Base-by-base conservation (phyloP, 2,888 invertebrate genomes). In the Cerceris ruficornis region DNA sequence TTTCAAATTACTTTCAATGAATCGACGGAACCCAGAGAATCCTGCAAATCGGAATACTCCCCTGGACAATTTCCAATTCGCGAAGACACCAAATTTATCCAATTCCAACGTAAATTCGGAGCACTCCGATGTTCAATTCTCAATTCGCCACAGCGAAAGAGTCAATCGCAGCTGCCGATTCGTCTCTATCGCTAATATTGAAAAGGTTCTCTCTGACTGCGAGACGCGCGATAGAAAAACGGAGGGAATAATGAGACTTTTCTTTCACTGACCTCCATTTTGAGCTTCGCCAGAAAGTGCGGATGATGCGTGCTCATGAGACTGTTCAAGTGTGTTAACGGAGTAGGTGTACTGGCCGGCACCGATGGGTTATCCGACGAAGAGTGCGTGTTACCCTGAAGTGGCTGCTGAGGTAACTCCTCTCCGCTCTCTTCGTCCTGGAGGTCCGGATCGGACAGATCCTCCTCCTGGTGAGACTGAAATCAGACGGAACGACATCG, bases 401-500 rank as follows among this genome's bases (percentile, higher is more conserved):
- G 83, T 43, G 92, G 91, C 43, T 91, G 91, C 78, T 91, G 90
- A 2, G 90, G 90, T 67, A 92, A 85, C 70, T 92, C 93, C 58
- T 93, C 93, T 78, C 93, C 94, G 80, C 92, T 93, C 76, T 92
- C 93, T 78, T 94, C 94, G 78, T 94, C 94, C 80, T 93, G 93
- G 8, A 93, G 92, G 77, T 94, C 94, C 1, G 93, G 93, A 81
- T 94, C 94, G 74, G 94, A 94, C 81, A 94, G 90, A 70, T 92
- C 92, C 75, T 94, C 94, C 74, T 94, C 94, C 83, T 94, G 94
- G 82, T 94, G 94, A 42, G 94, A 94, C 94, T 94, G 93, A 41
- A 93, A 93, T 58, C 82, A 88, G 71, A 80, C 75, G 50, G 74
- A 78, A 54, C 64, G 49, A 54, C 41, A 52, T 43, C 50, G 46